Base-by-base conservation (phyloP, 2,888 invertebrate genomes). In the Plusia festucae region DNA sequence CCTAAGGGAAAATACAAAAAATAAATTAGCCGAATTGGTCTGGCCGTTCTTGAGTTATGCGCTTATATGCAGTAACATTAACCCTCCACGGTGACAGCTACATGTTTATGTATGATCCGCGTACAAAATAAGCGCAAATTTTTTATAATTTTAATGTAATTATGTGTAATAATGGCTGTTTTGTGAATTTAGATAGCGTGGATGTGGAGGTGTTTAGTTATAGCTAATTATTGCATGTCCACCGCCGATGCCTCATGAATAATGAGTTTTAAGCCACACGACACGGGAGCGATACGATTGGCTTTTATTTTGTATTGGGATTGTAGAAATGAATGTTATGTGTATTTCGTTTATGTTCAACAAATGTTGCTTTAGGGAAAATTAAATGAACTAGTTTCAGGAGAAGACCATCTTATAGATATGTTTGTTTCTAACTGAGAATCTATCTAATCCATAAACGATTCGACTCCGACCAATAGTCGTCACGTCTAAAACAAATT, bases 181-280 rank as follows among this genome's bases (percentile, higher is more conserved):
- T 49, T 18, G 46, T 73, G 58, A 74, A 75, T 72, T 59, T 72
- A 60, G 61, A 24, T 63, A 20, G 44, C 53, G 67, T 58, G 54
- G 59, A 65, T 58, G 56, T 54, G 65, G 30, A 40, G 46, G 22
- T 68, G 67, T 79, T 79, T 79, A 73, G 62, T 60, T 70, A 34
- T 75, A 49, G 11, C 46, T 49, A 81, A 79, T 76, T 73, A 76
- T 68, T 73, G 69, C 67, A 58, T 72, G 77, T 76, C 61, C 65
- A 74, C 15, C 49, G 70, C 53, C 51, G 24, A 64, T 66, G 70
- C 53, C 54, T 68, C 58, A 65, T 68, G 72, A 81, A 73, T 69
- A 65, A 63, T 16, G 3, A 3, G 7, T 5, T 80, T 73, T 65
- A 44, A 15, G 2, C 1, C 7, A 18, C 8, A 60, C 68, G 75